A percentile compares a stretch with the other conserved stretches of the same genome.
Conservation (phyloP, 1,140 invertebrate species). For the Zeugodacus cucurbitae region DNA sequence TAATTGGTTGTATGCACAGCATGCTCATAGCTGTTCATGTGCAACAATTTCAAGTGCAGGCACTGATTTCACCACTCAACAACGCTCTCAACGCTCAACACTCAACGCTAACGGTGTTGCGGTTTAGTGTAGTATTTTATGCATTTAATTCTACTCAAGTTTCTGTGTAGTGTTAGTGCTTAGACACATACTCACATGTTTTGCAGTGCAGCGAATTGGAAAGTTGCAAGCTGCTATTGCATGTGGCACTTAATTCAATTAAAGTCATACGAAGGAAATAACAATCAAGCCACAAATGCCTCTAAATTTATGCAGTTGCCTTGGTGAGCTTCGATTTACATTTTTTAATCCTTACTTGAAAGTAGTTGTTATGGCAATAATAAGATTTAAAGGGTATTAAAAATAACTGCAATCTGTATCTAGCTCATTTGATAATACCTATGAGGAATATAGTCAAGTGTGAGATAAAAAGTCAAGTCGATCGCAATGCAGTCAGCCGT, state of each 20-base stretch:
- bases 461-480: no score
- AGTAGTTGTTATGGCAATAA: neutral
- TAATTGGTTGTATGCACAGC: constrained; percentile 27
- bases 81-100: neutral
- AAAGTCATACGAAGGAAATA: neutral
- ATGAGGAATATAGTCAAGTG: no score
- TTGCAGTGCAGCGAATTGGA: neutral
- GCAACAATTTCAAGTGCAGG: constrained; percentile 33
- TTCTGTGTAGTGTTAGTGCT: neutral
- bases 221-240: neutral
- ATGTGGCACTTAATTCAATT: constrained; percentile 10
- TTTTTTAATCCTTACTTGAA: neutral
- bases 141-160: neutral
- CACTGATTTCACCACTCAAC: constrained; percentile 2
- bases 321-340: neutral
- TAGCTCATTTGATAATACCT: neutral
- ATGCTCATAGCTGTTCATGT: constrained; percentile 11
- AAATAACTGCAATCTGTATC: neutral
- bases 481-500: no score
- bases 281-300: neutral
- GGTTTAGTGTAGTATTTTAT: neutral
- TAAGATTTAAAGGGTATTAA: neutral
- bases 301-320: neutral
- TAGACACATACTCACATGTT: no score
- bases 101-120: neutral